phyloP scores from a whole-genome alignment of 2,113 vertebrate genomes.

The Chaetorhynchus papuensis region DNA sequence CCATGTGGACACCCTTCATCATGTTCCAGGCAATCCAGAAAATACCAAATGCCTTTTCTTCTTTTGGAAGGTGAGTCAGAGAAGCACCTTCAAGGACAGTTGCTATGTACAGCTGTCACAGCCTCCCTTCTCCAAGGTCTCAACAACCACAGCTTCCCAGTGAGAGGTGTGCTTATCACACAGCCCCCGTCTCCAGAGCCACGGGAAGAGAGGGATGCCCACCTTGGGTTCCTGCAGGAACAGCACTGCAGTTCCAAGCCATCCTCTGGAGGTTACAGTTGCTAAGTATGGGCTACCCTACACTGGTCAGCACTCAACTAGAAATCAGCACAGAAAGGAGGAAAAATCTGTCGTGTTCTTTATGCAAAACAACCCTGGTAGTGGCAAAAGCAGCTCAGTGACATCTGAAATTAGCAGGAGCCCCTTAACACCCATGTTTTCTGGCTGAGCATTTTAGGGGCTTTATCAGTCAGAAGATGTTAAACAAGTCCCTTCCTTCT shows the following conservation, averaged over 20 bases:
- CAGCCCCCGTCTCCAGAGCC: not conserved
- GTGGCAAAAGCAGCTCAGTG: not conserved
- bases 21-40: not conserved
- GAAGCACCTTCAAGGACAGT: not conserved
- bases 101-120: not conserved
- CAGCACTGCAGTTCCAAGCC: not conserved
- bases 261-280: not conserved
- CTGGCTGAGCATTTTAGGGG: not conserved
- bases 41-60: not conserved
- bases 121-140: not conserved
- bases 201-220: not conserved
- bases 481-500: not conserved
- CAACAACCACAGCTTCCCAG: not conserved
- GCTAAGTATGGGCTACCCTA: not conserved
- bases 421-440: not conserved
- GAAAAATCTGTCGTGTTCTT: not conserved
- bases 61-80: not conserved
- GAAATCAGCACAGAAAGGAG: not conserved
- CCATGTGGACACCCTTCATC: not conserved
- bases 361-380: not conserved
- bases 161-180: not conserved
- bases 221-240: not conserved
- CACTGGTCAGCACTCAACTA: not conserved
- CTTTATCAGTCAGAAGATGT: not conserved
- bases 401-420: not conserved